Base-by-base conservation (phyloP, 1,140 invertebrate species). In the Zaprionus lachaisei region DNA sequence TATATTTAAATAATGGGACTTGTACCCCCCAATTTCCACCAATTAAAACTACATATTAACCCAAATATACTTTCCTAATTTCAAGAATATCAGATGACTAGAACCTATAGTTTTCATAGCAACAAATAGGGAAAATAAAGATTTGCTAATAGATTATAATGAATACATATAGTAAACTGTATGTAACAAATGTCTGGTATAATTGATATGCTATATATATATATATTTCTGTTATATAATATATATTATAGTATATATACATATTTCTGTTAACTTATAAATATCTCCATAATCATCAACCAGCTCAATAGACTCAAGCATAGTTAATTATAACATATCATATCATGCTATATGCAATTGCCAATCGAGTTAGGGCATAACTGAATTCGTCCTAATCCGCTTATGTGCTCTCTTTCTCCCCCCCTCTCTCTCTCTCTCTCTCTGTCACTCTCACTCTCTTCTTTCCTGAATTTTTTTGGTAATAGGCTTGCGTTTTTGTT, bases 401-500 rank as follows among this genome's bases (percentile, higher is more conserved):
- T 66, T 72, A 63, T 62, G 44, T 28, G 7, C n/a, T 28, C 24
- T 55, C 24, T 28, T 24, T 24, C 11, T 12, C 20, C 4, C 3
- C 12, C 22, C 31, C 2, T 66, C 34, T 41, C 6, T 55, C 24
- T 14, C 12, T 6, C 28, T 3, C 20, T 24, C 24, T 57, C 34
- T 58, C 14, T 58, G 3, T 41, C 6, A 17, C 9, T 66, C 4
- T 66, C 24, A 17, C 12, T 56, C 26, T 34, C 17, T 37, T 22
- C 15, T 24, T 44, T 6, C 0, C 38, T n/a, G 5, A 15, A 49
- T 68, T 31, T 60, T 56, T 75, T 65, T 41, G 20, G 67, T 75
- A 75, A 75, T 75, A 75, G 72, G 72, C 73, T 72, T 72, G 65
- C n/a, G 55, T 49, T 75, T 49, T 58, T 75, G 60, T 76, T 76